Percentiles rank a stretch among this genome's conserved stretches.
These are phyloP conservation scores for Drosophila atripex DNA, from an alignment of 2,888 invertebrate genomes.

Conservation along the genomic window DNA sequence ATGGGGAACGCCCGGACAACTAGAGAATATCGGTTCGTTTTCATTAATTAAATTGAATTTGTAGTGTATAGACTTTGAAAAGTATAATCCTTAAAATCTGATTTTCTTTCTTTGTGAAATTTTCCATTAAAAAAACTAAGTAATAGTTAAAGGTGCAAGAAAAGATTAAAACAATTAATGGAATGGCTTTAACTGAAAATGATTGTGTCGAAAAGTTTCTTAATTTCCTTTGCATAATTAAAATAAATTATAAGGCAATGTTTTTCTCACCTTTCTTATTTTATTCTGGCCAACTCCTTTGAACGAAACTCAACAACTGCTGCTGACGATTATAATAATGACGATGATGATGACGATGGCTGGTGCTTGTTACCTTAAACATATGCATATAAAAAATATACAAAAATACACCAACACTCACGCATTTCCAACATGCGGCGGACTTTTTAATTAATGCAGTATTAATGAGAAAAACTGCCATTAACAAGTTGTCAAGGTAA, in stretches of 20 bases:
- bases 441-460: conserved; percentile 81
- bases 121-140: neutral
- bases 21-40: conserved; percentile 82
- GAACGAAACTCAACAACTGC: conserved; percentile 7
- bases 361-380: conserved; percentile 65
- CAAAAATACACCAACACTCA: conserved; percentile 25
- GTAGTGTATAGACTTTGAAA: neutral
- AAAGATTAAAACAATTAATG: conserved; percentile 8
- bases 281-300: conserved; percentile 15
- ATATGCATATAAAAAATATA: conserved; percentile 10
- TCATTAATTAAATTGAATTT: neutral
- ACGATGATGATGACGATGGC: conserved; percentile 39
- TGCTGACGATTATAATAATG: conserved; percentile 29
- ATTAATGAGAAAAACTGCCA: conserved; percentile 84
- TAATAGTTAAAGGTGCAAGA: neutral
- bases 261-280: conserved; percentile 18
- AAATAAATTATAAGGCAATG: conserved; percentile 52
- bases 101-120: too few species aligned
- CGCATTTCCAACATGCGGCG: conserved; percentile 42
- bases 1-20: conserved; percentile 81
- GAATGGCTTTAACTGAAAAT: conserved; percentile 19
- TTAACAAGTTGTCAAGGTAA: conserved; percentile 84
- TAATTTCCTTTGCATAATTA: conserved; percentile 42
- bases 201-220: conserved; percentile 4
- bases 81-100: neutral